A percentile compares a stretch with the other conserved stretches of the same genome.
phyloP scores from a whole-genome alignment of 2,888 invertebrate genomes.

The Ophraella communa region DNA sequence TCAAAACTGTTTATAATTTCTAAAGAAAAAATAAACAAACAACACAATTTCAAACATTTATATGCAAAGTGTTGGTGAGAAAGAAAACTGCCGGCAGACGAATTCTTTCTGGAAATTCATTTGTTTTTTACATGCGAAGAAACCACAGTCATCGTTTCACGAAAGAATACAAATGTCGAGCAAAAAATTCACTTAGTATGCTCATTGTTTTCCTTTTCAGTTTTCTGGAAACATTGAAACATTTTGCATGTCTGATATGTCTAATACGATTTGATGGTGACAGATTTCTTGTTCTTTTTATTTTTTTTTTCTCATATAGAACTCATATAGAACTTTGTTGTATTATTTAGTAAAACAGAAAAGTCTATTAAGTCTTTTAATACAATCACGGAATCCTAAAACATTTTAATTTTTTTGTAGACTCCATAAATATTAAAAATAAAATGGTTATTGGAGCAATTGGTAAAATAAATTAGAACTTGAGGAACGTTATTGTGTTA shows the following conservation, averaged over 20 bases:
- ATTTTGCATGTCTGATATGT: constrained; percentile 40
- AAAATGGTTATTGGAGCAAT: no score
- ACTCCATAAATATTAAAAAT: no score
- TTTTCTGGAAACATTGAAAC: constrained; percentile 45
- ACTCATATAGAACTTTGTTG: not conserved
- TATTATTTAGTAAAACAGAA: not conserved
- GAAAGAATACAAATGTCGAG: constrained; percentile 51
- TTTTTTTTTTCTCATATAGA: constrained; percentile 12
- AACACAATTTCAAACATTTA: not conserved
- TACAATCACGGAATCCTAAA: no score
- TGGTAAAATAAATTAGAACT: no score
- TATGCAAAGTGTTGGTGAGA: constrained; percentile 41
- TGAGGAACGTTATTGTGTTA: no score
- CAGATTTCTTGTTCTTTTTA: constrained; percentile 24
- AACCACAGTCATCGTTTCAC: constrained; percentile 43
- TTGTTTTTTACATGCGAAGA: constrained; percentile 45
- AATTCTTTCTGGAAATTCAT: constrained; percentile 47
- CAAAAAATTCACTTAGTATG: constrained; percentile 50
- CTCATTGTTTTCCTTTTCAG: constrained; percentile 45
- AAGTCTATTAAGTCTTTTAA: no score
- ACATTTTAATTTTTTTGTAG: no score
- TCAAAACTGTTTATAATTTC: not conserved
- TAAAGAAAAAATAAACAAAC: not conserved
- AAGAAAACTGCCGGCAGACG: constrained; percentile 42
- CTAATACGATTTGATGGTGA: constrained; percentile 38